Evolutionary conservation across 2,113 vertebrate genomes (phyloP).

Genomic region (Anthoscopus minutus): DNA sequence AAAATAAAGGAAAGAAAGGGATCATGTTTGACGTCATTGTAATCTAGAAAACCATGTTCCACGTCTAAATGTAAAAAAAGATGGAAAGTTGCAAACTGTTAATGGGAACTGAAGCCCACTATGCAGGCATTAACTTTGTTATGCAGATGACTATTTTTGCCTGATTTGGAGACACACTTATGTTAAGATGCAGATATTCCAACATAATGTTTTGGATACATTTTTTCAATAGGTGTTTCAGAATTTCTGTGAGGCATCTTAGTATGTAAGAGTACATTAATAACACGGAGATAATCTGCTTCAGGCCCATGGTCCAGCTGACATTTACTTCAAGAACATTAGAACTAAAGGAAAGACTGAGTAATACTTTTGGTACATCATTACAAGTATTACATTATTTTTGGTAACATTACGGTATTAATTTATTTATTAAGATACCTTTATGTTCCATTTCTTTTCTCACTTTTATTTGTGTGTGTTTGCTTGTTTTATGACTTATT

Average conservation of each 20-base stretch:
- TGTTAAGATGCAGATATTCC: background rate
- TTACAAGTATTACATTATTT: no score
- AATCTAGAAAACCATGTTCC: background rate
- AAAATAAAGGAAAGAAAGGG: background rate
- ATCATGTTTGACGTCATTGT: background rate
- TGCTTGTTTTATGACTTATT: background rate
- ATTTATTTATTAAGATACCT: background rate
- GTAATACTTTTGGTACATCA: background rate
- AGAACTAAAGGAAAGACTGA: background rate
- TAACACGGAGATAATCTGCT: background rate
- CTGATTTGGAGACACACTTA: background rate
- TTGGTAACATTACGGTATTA: background rate
- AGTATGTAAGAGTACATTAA: accelerated
- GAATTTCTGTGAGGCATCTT: background rate
- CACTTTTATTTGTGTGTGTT: background rate
- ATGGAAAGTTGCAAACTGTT: background rate
- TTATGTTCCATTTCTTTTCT: background rate
- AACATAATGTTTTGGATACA: background rate
- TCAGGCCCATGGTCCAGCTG: background rate
- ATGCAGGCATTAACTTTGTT: background rate
- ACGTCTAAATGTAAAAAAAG: background rate
- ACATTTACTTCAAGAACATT: background rate
- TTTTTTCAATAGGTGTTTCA: background rate
- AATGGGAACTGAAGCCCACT: background rate
- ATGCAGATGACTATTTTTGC: background rate